Evolutionary conservation across 1,140 invertebrate species (phyloP).

Genomic region (Battus philenor): DNA sequence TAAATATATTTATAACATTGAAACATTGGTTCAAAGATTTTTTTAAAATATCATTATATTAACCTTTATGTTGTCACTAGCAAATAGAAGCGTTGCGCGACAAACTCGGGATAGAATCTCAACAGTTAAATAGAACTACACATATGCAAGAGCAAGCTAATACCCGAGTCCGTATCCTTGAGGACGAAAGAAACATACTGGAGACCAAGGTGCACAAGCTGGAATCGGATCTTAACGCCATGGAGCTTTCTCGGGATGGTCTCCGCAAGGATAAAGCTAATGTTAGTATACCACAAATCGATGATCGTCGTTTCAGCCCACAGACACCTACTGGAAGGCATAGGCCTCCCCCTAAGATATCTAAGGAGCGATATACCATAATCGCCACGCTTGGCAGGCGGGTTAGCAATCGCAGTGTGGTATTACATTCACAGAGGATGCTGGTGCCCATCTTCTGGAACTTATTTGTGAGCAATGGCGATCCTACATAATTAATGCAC

Average conservation of each 20-base stretch:
- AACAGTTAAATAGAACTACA: conserved; percentile 79
- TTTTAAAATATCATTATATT: no score
- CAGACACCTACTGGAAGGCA: no score
- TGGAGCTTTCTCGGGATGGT: conserved; percentile 79
- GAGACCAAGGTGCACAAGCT: conserved; percentile 83
- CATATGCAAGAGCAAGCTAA: conserved; percentile 80
- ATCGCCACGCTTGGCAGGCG: no score
- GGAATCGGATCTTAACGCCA: conserved; percentile 81
- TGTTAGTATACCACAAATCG: conserved; percentile 52
- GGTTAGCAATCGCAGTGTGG: no score
- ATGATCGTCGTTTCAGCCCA: no score
- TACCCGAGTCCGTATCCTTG: conserved; percentile 79
- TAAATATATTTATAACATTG: conserved; percentile 3
- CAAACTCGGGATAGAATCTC: conserved; percentile 79
- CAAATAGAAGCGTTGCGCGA: conserved; percentile 83
- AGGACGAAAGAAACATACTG: conserved; percentile 82
- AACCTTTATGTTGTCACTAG: conserved; percentile 59
- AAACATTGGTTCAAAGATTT: no score
- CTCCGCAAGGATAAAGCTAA: conserved; percentile 82
- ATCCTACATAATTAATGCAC: no score
- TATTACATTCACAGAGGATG: no score
- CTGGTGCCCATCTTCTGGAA: no score
- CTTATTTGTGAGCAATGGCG: no score
- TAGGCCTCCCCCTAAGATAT: no score
- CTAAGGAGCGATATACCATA: no score